These are phyloP conservation scores for Lordiphosa mommai DNA, from an alignment of 1,140 invertebrate species.

Conservation along the genomic window DNA sequence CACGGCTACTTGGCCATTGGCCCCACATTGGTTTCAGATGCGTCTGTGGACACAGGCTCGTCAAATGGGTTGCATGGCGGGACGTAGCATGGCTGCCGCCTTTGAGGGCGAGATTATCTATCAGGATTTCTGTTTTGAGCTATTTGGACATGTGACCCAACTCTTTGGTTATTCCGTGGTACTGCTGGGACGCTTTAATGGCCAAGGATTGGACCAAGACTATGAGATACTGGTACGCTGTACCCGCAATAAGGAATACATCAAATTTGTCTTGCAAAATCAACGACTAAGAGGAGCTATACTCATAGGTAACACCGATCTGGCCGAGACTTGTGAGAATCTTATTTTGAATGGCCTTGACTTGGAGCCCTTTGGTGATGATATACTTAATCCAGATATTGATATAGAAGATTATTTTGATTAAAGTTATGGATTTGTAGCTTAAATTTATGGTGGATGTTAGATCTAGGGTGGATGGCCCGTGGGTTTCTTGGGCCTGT, in stretches of 20 bases:
- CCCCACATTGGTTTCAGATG: slow-evolving; percentile 97
- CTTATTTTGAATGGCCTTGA: slow-evolving; percentile 97
- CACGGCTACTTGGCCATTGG: slow-evolving; percentile 87
- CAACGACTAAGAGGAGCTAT: slow-evolving; percentile 95
- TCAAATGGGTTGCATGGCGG: slow-evolving; percentile 97
- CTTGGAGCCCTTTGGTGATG: slow-evolving; percentile 92
- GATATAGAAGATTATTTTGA: slow-evolving; percentile 99
- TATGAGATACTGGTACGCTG: slow-evolving; percentile 94
- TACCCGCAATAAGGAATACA: slow-evolving; percentile 91
- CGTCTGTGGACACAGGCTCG: slow-evolving; percentile 98
- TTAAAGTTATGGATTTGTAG: slow-evolving; percentile 82
- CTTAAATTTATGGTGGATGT: slow-evolving; percentile 2
- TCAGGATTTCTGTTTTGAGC: slow-evolving; percentile 97
- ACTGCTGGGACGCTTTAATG: slow-evolving; percentile 96
- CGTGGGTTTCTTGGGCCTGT: slow-evolving; percentile 36
- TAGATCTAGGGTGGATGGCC: slow-evolving; percentile 19
- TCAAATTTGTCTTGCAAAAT: slow-evolving; percentile 94
- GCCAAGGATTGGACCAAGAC: slow-evolving; percentile 90
- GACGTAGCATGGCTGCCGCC: slow-evolving; percentile 91
- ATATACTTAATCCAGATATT: slow-evolving; percentile 96
- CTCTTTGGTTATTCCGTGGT: slow-evolving; percentile 98
- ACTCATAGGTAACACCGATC: slow-evolving; percentile 96
- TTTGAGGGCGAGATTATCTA: slow-evolving; percentile 84
- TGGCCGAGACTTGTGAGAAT: slow-evolving; percentile 99
- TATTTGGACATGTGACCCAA: slow-evolving; percentile 97